Percentiles rank a stretch among this genome's conserved stretches.
These are phyloP conservation scores for Drosophila lacertosa DNA, from an alignment of 1,140 invertebrate genomes.

Conservation along the genomic window DNA sequence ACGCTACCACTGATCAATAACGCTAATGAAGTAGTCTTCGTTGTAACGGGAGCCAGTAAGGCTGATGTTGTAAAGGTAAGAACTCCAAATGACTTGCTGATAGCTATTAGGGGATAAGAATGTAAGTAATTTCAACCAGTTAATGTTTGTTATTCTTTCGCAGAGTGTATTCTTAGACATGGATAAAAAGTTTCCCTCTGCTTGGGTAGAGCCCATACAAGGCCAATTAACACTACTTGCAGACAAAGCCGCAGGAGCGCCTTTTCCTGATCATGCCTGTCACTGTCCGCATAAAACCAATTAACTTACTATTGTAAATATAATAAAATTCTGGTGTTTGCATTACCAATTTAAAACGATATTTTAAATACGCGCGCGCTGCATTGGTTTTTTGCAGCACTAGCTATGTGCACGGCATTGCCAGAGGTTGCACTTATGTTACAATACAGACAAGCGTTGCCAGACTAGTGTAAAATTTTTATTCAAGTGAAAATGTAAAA, in stretches of 20 bases:
- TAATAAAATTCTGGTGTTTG: conserved; percentile 6
- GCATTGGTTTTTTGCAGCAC: not conserved
- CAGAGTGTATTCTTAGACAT: conserved; percentile 52
- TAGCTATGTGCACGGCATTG: not conserved
- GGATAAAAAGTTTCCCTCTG: conserved; percentile 54
- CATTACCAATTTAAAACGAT: not conserved
- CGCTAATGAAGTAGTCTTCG: conserved; percentile 93
- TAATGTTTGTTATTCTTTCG: conserved; percentile 8
- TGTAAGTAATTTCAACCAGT: not conserved
- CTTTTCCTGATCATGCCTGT: not conserved
- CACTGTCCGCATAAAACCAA: conserved; percentile 1
- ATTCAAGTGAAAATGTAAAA: conserved; percentile 22
- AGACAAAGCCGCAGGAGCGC: conserved; percentile 42
- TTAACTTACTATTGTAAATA: not conserved
- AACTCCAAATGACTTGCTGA: not conserved
- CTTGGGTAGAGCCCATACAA: conserved; percentile 58
- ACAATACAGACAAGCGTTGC: conserved; percentile 5
- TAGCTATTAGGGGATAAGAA: no score
- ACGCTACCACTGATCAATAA: conserved; percentile 97
- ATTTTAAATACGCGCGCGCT: conserved; percentile 5
- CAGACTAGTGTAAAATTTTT: not conserved
- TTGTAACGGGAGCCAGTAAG: conserved; percentile 92
- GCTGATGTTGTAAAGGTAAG: conserved; percentile 92
- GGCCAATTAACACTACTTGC: conserved; percentile 55
- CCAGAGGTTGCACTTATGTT: not conserved